Base-by-base conservation (phyloP, 1,140 invertebrate species). In the Drosophila ironensis region DNA sequence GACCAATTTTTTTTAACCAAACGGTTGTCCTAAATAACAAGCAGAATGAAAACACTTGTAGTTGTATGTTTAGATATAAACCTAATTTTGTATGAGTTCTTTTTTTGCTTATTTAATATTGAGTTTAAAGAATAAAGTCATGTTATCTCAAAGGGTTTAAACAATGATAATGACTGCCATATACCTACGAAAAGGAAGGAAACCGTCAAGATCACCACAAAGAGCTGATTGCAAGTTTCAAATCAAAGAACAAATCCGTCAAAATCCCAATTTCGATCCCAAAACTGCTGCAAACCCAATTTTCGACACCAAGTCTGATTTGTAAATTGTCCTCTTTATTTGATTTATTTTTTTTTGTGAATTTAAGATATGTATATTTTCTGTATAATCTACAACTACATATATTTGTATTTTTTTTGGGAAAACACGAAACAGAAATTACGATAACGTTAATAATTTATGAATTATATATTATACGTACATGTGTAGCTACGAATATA, bases 131-230 rank as follows among this genome's bases (percentile, higher is more conserved):
- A 60, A 53, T 66, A 70, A 77, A 73, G 57, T 82, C 72, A 84
- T 73, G 69, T 77, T 70, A 82, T 82, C 72, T 82, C 78, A 82
- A 76, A 64, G 38, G 42, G 54, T 63, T 33, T 47, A 47, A 59
- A 61, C 22, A 82, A 76, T 76, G 50, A 82, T 69, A 77, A 77
- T 64, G 73, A 82, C 78, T 82, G 78, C 78, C 78, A 82, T 84
- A 84, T 82, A 72, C 51, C 50, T 72, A 82, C 35, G 63, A 56
- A 59, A 57, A 48, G 57, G 52, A 53, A 24, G 28, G 30, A 30
- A 54, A 47, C 11, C 38, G 50, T 44, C 24, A 27, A 27, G 25
- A 30, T 27, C 20, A 28, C 28, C 20, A 28, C 28, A 46, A 35
- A 71, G 24, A 24, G 16, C 12, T 48, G 45, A 25, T 16, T 33